Evolutionary conservation across 1,140 invertebrate species (phyloP).

Genomic region (Lanistes nyassanus): DNA sequence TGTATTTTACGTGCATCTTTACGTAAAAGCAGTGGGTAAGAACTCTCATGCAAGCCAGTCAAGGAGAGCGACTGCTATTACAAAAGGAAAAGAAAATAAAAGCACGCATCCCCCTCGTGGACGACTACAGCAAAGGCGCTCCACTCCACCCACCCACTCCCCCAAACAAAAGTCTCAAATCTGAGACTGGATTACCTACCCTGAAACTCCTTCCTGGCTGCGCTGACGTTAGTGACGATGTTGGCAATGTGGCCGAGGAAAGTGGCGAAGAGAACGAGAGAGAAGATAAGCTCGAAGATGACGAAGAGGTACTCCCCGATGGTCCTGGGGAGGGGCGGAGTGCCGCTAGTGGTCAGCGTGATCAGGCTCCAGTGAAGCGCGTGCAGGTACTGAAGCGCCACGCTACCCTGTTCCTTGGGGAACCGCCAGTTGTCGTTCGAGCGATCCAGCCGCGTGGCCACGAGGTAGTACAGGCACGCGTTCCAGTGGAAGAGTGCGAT

Average conservation of each 20-base stretch:
- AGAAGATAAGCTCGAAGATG: slow-evolving; percentile 64
- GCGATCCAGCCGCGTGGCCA: slow-evolving; percentile 39
- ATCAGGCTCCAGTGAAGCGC: slow-evolving; percentile 98
- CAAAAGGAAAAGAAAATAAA: background rate
- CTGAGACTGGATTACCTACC: slow-evolving; percentile 49
- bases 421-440: slow-evolving; percentile 42
- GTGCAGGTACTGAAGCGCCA: slow-evolving; percentile 82
- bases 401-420: slow-evolving; percentile 50
- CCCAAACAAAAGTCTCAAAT: background rate
- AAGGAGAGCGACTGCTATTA: background rate
- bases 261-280: slow-evolving; percentile 66
- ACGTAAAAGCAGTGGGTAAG: too few species aligned
- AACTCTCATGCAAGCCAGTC: background rate
- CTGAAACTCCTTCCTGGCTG: slow-evolving; percentile 68
- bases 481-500: slow-evolving; percentile 99
- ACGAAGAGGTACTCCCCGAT: slow-evolving; percentile 74
- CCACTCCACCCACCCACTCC: background rate
- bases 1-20: too few species aligned
- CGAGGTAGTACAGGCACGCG: slow-evolving; percentile 90
- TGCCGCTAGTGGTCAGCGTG: slow-evolving; percentile 89
- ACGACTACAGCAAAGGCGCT: background rate
- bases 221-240: slow-evolving; percentile 66
- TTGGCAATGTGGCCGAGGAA: slow-evolving; percentile 67
- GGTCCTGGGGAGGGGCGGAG: slow-evolving; percentile 77
- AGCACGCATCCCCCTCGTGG: background rate